These are phyloP conservation scores for Epiblema foenella DNA, from an alignment of 2,888 invertebrate species.

Conservation along the genomic window DNA sequence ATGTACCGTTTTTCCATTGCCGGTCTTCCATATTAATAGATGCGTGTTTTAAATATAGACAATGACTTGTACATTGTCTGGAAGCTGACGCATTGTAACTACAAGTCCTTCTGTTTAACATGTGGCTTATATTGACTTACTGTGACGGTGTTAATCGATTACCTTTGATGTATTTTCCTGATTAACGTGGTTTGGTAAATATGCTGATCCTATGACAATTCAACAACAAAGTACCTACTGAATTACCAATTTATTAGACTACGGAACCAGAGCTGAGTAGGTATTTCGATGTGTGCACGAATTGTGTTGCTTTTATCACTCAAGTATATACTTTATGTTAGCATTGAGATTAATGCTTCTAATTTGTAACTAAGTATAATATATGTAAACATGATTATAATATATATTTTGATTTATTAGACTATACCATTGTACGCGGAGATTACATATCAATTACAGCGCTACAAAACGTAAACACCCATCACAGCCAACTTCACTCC, in stretches of 20 bases:
- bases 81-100: conserved; percentile 18
- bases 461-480: conserved; percentile 28
- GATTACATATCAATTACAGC: conserved; percentile 10
- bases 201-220: background rate
- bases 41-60: conserved; percentile 18
- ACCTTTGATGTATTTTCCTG: no score
- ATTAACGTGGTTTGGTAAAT: no score
- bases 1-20: background rate
- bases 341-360: background rate
- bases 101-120: conserved; percentile 1
- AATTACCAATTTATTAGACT: background rate
- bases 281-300: background rate
- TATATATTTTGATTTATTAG: background rate
- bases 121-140: background rate
- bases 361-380: conserved; percentile 12
- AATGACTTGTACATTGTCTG: conserved; percentile 18
- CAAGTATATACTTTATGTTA: background rate
- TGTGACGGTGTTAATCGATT: no score
- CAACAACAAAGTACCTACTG: background rate
- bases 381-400: background rate
- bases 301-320: background rate
- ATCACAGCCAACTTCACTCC: conserved; percentile 25
- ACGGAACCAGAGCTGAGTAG: background rate
- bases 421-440: conserved; percentile 1
- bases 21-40: conserved; percentile 11